Percentiles rank a stretch among this genome's conserved stretches.
phyloP scores from a whole-genome alignment of 2,113 vertebrate species.

The Haplochromis burtoni region DNA sequence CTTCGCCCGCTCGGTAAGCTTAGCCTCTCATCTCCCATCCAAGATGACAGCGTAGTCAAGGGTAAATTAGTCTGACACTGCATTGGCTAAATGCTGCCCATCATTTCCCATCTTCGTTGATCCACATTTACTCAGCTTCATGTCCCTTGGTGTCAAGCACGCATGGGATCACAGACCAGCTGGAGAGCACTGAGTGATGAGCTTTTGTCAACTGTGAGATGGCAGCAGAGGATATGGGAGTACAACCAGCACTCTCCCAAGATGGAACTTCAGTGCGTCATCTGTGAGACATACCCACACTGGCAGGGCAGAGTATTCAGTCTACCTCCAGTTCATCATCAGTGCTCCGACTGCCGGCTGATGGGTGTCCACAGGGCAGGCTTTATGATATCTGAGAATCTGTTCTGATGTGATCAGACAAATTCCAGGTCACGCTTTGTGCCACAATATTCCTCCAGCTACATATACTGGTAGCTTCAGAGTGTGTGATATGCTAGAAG shows the following conservation, averaged over 20 bases:
- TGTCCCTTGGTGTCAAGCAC: neutral
- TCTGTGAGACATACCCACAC: neutral
- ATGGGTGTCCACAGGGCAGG: neutral
- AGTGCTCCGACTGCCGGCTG: neutral
- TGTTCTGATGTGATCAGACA: neutral
- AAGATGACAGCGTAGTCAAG: slow-evolving; percentile 17
- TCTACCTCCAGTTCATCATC: neutral
- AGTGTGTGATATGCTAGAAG: neutral
- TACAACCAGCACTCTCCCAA: neutral
- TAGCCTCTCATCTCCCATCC: slow-evolving; percentile 18
- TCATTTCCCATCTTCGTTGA: neutral
- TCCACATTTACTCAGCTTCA: neutral
- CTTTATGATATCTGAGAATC: neutral
- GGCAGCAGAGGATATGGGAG: neutral
- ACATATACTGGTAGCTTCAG: neutral
- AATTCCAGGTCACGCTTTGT: neutral
- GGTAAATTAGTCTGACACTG: slow-evolving; percentile 40
- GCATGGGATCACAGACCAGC: slow-evolving; percentile 23
- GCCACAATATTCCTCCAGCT: neutral
- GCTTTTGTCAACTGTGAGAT: slow-evolving; percentile 20
- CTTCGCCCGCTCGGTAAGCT: neutral
- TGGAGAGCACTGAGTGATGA: slow-evolving; percentile 30
- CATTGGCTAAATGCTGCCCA: slow-evolving; percentile 26
- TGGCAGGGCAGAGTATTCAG: neutral
- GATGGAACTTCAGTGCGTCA: slow-evolving; percentile 10